phyloP scores from a whole-genome alignment of 1,140 invertebrate genomes.

The Drosophila biarmipes region DNA sequence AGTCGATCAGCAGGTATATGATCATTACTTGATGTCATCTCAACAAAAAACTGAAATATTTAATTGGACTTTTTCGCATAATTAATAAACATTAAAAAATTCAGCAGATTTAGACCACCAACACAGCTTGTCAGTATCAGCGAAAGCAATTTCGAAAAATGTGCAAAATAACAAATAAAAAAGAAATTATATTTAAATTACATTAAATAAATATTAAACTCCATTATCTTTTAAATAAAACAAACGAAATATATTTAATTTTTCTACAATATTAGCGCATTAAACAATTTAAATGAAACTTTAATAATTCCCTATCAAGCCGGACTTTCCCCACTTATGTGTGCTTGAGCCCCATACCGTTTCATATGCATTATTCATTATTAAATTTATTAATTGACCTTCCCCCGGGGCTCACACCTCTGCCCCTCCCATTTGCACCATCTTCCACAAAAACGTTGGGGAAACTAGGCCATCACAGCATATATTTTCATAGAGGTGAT shows the following conservation, averaged over 20 bases:
- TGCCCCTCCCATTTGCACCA: constrained; percentile 13
- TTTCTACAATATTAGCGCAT: neutral
- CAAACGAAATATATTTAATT: neutral
- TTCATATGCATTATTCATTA: constrained; percentile 33
- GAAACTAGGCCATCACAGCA: constrained; percentile 65
- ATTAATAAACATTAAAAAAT: constrained; percentile 4
- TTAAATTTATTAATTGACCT: constrained; percentile 45
- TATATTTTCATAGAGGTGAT: constrained; percentile 49
- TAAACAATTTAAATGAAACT: neutral
- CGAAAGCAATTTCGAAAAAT: neutral
- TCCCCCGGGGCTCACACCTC: constrained; percentile 12
- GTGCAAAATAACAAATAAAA: neutral
- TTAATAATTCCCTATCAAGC: neutral
- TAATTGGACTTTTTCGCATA: neutral
- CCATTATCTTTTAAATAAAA: neutral
- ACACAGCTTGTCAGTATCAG: neutral
- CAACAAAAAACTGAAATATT: neutral
- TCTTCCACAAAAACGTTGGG: constrained; percentile 38
- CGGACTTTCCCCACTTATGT: constrained; percentile 35
- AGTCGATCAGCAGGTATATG: constrained; percentile 1
- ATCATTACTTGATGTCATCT: constrained; percentile 7
- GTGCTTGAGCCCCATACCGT: neutral
- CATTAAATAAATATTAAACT: neutral
- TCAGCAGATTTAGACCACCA: constrained; percentile 7
- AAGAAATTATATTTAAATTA: neutral